phyloP scores from a whole-genome alignment of 2,888 invertebrate species.

The Athalia circularis region DNA sequence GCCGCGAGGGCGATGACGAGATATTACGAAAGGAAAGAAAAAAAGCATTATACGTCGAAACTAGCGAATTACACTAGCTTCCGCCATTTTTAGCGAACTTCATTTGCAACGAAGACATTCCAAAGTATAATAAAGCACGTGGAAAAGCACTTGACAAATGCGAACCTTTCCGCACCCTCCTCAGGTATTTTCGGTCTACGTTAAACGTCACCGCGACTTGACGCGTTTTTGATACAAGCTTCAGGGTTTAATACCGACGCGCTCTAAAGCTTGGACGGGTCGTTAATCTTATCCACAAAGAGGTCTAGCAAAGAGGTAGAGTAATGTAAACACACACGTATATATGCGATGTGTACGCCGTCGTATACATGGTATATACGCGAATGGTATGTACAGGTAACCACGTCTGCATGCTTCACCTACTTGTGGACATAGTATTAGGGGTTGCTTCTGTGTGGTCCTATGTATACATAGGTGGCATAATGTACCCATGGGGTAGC shows the following conservation, averaged over 20 bases:
- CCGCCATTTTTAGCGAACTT: too few relatives aligned
- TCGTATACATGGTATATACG: not conserved
- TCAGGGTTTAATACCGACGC: not conserved
- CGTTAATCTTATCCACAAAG: not conserved
- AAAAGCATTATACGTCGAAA: too few relatives aligned
- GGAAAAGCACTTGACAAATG: not conserved
- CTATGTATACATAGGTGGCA: slow-evolving; percentile 1
- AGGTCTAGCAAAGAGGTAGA: too few relatives aligned
- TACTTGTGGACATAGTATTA: not conserved
- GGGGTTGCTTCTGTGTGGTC: not conserved
- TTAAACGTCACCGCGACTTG: not conserved
- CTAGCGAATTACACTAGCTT: too few relatives aligned
- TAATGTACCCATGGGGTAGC: not conserved
- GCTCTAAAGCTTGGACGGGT: not conserved
- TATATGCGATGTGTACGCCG: not conserved
- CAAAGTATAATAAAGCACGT: too few relatives aligned
- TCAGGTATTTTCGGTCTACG: not conserved
- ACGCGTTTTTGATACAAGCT: not conserved
- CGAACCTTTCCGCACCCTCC: not conserved
- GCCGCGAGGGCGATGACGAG: too few relatives aligned
- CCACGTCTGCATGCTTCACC: not conserved
- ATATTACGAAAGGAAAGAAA: too few relatives aligned
- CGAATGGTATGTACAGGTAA: too few relatives aligned
- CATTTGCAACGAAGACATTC: too few relatives aligned
- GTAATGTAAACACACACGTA: not conserved